Base-by-base conservation (phyloP, 92 coral and sea anemone species). In the Meandrina meandrites region DNA sequence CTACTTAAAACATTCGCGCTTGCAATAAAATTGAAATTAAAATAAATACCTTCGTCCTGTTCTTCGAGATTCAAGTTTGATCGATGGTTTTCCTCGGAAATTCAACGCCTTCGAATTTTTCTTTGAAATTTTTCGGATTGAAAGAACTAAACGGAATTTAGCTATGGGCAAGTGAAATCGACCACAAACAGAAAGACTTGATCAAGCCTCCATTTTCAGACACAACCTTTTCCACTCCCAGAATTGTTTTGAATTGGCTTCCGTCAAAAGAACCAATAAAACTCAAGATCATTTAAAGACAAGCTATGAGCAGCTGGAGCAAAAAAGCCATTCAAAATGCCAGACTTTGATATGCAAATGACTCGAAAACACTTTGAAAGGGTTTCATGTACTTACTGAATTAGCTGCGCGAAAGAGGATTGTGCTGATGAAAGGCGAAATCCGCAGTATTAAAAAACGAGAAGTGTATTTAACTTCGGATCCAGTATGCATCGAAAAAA, bases 181-280 rank as follows among this genome's bases (percentile, higher is more conserved):
- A 57, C 28, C 82, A 58, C 28, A 24, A 37, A 58, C 8, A 8
- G 27, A 66, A 81, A 15, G 45, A 8, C n/a, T 18, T 28, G 42
- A 30, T 27, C 47, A 45, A 73, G 80, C 13, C 71, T 8, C 42
- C 7, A 24, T 21, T 66, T 79, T 79, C 70, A 34, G 15, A 37
- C 87, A 37, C 87, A 69, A 42, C 27, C 76, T 12, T 2, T 35
- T 77, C 51, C 88, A 64, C 88, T 85, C 88, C 88, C 88, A 18
- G 62, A 40, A 57, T 75, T 84, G 75, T 75, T 64, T 76, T 72
- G 71, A 84, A 72, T 73, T 84, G 71, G 79, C 72, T 73, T 73
- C 80, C 69, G 70, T 37, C 73, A 54, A 73, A 74, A 54, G 22
- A 75, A 74, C 87, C 87, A 84, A 84, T 84, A 3, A 84, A 35